Evolutionary conservation across 2,113 vertebrate genomes (phyloP).

Genomic region (Pedionomus torquatus): DNA sequence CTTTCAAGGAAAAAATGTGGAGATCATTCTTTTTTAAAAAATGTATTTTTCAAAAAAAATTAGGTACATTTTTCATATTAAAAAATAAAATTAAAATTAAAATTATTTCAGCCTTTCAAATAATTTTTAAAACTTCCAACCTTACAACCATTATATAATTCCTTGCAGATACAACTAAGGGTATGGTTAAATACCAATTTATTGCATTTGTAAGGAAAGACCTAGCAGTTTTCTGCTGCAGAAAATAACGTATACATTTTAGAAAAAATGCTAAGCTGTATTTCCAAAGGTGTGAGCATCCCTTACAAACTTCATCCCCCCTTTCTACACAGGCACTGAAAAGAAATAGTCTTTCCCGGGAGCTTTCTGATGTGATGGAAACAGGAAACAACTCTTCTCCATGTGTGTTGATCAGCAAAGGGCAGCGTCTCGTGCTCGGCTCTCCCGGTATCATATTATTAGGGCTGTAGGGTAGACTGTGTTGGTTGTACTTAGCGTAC

Average conservation of each 20-base stretch:
- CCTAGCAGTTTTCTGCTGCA: conserved; percentile 44
- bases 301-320: neutral
- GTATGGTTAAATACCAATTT: conserved; percentile 35
- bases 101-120: conserved; percentile 54
- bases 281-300: neutral
- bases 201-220: conserved; percentile 55
- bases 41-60: conserved; percentile 41
- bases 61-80: conserved; percentile 45
- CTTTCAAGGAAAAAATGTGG: conserved; percentile 66
- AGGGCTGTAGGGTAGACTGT: neutral
- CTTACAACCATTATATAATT: conserved; percentile 63
- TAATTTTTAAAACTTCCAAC: conserved; percentile 70
- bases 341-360: neutral
- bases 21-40: conserved; percentile 8
- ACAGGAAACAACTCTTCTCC: neutral
- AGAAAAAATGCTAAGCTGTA: neutral
- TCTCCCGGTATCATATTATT: neutral
- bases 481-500: neutral
- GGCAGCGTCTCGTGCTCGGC: accelerated
- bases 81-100: conserved; percentile 73
- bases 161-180: neutral
- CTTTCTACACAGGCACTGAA: neutral
- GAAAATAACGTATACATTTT: neutral
- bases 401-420: neutral
- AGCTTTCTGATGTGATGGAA: neutral